Conservation (phyloP, 1,140 invertebrate species). For the Dendrolimus punctatus region DNA sequence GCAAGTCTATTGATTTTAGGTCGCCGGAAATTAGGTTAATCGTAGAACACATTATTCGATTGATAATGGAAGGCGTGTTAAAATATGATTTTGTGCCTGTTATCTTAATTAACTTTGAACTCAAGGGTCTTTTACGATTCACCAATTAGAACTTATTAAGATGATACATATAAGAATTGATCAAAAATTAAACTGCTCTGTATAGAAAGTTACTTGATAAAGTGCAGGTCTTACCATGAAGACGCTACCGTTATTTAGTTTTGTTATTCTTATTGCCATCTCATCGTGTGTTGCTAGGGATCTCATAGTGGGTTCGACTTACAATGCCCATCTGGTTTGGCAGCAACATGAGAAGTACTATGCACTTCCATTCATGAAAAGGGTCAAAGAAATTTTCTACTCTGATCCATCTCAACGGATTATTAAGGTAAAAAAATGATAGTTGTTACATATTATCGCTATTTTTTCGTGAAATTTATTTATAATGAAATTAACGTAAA, state of each 20-base stretch:
- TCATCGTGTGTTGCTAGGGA: conserved; percentile 33
- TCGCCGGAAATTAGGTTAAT: too few species aligned
- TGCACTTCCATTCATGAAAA: conserved; percentile 46
- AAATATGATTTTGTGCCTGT: too few species aligned
- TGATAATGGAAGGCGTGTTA: too few species aligned
- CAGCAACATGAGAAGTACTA: conserved; percentile 44
- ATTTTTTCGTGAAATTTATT: conserved; percentile 5
- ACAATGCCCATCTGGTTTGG: conserved; percentile 35
- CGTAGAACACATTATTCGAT: too few species aligned
- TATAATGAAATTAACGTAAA: too few species aligned
- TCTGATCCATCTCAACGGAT: conserved; percentile 36
- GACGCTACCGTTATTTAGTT: conserved; percentile 24
- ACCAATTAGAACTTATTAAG: too few species aligned
- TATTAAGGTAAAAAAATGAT: conserved; percentile 33
- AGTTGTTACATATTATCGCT: neutral
- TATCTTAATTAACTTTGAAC: too few species aligned
- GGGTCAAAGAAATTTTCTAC: conserved; percentile 52
- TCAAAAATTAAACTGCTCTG: too few species aligned
- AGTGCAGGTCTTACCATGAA: conserved; percentile 24
- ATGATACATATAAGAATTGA: too few species aligned
- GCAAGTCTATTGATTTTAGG: too few species aligned
- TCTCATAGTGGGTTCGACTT: conserved; percentile 38
- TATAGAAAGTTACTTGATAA: neutral
- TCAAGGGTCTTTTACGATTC: too few species aligned
- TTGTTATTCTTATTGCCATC: conserved; percentile 25